These are phyloP conservation scores for Monodelphis domestica DNA, from an alignment of 2,797 vertebrate genomes.

Conservation along the genomic window DNA sequence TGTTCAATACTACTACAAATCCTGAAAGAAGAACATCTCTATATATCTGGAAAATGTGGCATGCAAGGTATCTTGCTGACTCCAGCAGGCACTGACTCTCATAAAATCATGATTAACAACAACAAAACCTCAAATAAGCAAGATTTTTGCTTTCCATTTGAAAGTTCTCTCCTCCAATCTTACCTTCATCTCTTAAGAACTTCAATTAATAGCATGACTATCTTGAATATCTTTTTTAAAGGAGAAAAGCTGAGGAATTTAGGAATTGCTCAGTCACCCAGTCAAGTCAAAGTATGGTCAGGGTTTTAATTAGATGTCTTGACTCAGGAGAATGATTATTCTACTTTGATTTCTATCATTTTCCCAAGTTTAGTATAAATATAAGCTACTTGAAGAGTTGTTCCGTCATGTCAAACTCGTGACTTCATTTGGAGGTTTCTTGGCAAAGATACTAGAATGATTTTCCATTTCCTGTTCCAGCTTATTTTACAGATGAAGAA, in stretches of 20 bases:
- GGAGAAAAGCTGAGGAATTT: not conserved
- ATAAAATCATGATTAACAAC: not conserved
- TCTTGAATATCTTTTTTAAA: not conserved
- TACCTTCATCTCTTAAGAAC: not conserved
- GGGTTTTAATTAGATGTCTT: not conserved
- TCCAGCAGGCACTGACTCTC: not conserved
- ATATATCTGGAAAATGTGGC: not conserved
- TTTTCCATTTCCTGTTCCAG: not conserved
- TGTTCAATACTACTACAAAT: not conserved
- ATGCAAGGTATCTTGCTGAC: not conserved
- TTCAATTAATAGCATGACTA: not conserved
- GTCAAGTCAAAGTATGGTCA: not conserved
- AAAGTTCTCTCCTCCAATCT: not conserved
- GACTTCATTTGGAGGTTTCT: not conserved
- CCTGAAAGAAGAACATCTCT: not conserved
- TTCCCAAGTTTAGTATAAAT: not conserved
- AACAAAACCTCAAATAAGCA: not conserved
- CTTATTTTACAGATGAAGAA: not conserved
- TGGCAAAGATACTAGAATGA: not conserved
- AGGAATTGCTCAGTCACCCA: not conserved
- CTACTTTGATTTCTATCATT: not conserved
- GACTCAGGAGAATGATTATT: not conserved
- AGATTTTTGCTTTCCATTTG: not conserved
- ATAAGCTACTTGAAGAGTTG: not conserved
- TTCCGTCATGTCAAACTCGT: not conserved